A percentile compares a stretch with the other conserved stretches of the same genome.
Evolutionary conservation across 2,797 vertebrate species (phyloP).

Genomic region (Pangasius mekongensis): DNA sequence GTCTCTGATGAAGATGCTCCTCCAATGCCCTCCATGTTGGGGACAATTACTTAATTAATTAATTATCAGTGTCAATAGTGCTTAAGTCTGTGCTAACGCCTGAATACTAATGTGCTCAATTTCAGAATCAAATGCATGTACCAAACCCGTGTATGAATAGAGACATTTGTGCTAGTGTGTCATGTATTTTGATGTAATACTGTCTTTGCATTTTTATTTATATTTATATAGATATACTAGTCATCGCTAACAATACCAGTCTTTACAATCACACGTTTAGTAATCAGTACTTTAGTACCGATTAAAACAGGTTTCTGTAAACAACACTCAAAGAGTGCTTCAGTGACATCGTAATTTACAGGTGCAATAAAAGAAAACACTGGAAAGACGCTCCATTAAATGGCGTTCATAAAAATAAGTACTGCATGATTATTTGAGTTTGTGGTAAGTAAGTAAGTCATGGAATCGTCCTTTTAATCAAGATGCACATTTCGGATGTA

Average conservation of each 20-base stretch:
- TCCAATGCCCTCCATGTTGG: background rate
- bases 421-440: background rate
- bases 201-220: background rate
- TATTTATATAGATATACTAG: background rate
- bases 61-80: background rate
- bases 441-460: background rate
- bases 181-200: background rate
- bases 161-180: background rate
- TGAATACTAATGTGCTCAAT: background rate
- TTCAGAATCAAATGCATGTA: background rate
- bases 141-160: background rate
- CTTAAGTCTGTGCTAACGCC: background rate
- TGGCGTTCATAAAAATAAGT: background rate
- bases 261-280: background rate
- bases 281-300: background rate
- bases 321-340: background rate
- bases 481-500: background rate
- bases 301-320: background rate
- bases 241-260: background rate
- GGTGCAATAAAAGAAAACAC: background rate
- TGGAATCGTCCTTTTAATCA: background rate
- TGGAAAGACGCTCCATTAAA: background rate
- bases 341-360: background rate
- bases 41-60: background rate
- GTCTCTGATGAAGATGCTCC: background rate